Evolutionary conservation across 2,797 vertebrate species (phyloP), one percentile per base, ranked within the genome.

Genomic region (Sus cebifrons): DNA sequence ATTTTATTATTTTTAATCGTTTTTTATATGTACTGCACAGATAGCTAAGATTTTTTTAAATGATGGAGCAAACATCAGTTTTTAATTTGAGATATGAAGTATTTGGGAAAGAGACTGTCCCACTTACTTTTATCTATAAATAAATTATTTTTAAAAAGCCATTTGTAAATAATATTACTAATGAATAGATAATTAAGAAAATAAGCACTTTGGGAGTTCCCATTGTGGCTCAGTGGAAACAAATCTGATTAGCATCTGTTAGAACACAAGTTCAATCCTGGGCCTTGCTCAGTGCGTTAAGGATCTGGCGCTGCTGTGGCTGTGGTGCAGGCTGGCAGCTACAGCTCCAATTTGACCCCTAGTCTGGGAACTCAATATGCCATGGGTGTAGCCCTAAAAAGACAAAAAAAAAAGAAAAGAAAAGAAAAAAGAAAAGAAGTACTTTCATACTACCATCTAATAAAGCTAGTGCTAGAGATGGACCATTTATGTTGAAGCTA

Each of bases 381-480:
- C 44, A 49, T 49, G 44, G 44, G 44, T 49, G 44, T 5, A 7
- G 44, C 44, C 44, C 44, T 49, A 49, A 49, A 49, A 49, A 49
- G 7, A 49, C 44, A 77, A 85, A 94, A 68, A 36, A 49, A 29
- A 77, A 85, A 94, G 60, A 36, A 49, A 79, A 70, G 40, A 77
- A 85, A 94, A 68, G 32, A 49, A 79, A 36, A 4, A 62, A 70
- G 29, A 77, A 85, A 94, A 79, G 29, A 94, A 79, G 29, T 68
- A n/a, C 5, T 83, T 84, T 36, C 17, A 40, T 12, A 70, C 70
- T 40, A 52, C 18, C 40, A 29, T 67, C 25, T n/a, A 54, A 85
- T 40, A 60, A 75, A 52, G 49, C 68, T 49, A 49, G 27, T 20
- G 60, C 32, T 74, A 84, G 79, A 68, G 23, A 52, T 40, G 67